phyloP scores from a whole-genome alignment of 2,797 vertebrate species.

The Alcedo quadribrachys region DNA sequence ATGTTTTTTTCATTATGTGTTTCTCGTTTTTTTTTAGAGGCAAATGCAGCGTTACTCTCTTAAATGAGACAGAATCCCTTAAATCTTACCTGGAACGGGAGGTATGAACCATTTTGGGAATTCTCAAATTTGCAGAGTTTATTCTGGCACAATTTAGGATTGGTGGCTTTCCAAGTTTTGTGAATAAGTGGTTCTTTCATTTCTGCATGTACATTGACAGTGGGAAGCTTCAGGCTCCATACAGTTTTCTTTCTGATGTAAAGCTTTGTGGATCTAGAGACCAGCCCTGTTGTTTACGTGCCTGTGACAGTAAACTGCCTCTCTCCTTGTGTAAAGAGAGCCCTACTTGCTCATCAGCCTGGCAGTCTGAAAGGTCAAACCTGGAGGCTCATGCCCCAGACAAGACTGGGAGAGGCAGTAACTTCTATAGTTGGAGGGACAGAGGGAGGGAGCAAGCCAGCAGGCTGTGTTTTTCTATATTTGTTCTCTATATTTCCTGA shows the following conservation, averaged over 20 bases:
- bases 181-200: not conserved
- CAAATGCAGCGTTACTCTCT: slow-evolving; percentile 97
- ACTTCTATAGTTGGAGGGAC: no score
- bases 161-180: not conserved
- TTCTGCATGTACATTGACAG: not conserved
- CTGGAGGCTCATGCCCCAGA: not conserved
- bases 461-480: not conserved
- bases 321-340: not conserved
- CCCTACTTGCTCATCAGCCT: not conserved
- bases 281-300: not conserved
- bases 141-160: not conserved
- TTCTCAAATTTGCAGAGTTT: slow-evolving; percentile 1
- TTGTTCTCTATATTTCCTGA: not conserved
- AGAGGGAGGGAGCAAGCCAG: not conserved
- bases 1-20: not conserved
- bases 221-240: not conserved
- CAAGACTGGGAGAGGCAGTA: not conserved
- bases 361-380: not conserved
- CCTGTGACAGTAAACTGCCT: not conserved
- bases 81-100: slow-evolving; percentile 97
- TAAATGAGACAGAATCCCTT: slow-evolving; percentile 97
- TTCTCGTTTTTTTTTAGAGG: slow-evolving; percentile 82
- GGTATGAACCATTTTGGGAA: slow-evolving; percentile 79
- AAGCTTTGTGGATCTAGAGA: not conserved
- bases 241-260: not conserved